Percentiles rank a stretch among this genome's conserved stretches.
phyloP scores from a whole-genome alignment of 2,113 vertebrate genomes.

The Crotalus tigris region DNA sequence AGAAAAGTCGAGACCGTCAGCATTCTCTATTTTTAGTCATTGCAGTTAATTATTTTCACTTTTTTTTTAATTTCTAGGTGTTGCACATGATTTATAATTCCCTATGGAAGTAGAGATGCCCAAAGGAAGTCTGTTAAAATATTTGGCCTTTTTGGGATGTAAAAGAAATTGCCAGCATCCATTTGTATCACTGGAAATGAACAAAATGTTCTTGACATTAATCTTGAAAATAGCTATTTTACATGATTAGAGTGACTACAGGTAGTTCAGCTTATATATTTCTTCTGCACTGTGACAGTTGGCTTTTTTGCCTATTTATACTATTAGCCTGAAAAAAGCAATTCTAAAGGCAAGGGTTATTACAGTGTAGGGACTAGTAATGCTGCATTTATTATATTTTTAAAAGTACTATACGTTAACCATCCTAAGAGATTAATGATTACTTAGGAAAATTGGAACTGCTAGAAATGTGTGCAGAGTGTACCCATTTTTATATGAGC shows the following conservation, averaged over 20 bases:
- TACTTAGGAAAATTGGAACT: neutral
- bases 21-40: slow-evolving; percentile 49
- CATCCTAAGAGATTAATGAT: neutral
- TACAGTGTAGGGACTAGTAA: neutral
- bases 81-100: slow-evolving; percentile 63
- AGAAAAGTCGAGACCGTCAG: slow-evolving; percentile 23
- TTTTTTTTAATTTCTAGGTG: slow-evolving; percentile 62
- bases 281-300: slow-evolving; percentile 20
- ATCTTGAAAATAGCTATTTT: slow-evolving; percentile 57
- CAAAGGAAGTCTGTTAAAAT: slow-evolving; percentile 62
- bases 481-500: neutral
- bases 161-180: slow-evolving; percentile 61
- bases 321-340: neutral
- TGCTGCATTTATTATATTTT: neutral
- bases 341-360: neutral
- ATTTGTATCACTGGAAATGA: slow-evolving; percentile 53
- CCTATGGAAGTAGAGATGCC: slow-evolving; percentile 58
- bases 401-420: neutral
- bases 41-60: slow-evolving; percentile 41
- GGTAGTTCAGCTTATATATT: neutral
- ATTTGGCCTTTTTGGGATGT: slow-evolving; percentile 61
- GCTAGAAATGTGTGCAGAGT: neutral
- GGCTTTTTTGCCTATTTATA: slow-evolving; percentile 7
- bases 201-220: slow-evolving; percentile 46
- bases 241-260: slow-evolving; percentile 13